These are phyloP conservation scores for Hirtodrosophila duncani DNA, from an alignment of 2,888 invertebrate genomes.

Conservation along the genomic window DNA sequence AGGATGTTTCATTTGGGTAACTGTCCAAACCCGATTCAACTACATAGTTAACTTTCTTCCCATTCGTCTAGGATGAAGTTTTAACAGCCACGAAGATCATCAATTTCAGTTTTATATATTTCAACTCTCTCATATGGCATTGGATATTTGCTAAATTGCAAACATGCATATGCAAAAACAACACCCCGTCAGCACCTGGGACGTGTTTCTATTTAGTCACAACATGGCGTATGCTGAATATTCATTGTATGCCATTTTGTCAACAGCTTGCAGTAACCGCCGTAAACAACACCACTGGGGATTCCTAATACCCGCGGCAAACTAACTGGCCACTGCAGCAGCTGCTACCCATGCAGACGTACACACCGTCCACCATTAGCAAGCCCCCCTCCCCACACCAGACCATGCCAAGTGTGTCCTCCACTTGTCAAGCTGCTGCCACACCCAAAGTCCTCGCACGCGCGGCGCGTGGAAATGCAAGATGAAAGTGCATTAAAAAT, in stretches of 20 bases:
- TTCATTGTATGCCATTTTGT: not conserved
- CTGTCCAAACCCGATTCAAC: too few species aligned
- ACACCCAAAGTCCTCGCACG: not conserved
- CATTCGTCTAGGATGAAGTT: too few species aligned
- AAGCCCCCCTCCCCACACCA: not conserved
- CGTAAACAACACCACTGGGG: not conserved
- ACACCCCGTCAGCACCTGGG: conserved; percentile 2
- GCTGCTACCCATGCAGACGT: not conserved
- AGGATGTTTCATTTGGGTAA: too few species aligned
- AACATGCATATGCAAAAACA: too few species aligned
- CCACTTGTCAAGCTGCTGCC: not conserved
- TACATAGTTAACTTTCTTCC: too few species aligned
- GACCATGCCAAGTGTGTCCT: not conserved
- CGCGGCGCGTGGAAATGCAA: conserved; percentile 45
- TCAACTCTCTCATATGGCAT: too few species aligned
- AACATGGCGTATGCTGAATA: not conserved
- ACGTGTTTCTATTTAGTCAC: not conserved
- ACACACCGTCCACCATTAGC: too few species aligned
- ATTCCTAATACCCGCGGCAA: too few species aligned
- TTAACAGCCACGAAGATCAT: too few species aligned
- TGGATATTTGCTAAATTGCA: too few species aligned
- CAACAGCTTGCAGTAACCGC: not conserved
- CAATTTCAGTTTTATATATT: too few species aligned
- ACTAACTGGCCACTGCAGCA: conserved; percentile 1
- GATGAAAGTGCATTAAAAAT: conserved; percentile 63